phyloP scores from a whole-genome alignment of 2,888 invertebrate species.

The Phytoseiulus persimilis region DNA sequence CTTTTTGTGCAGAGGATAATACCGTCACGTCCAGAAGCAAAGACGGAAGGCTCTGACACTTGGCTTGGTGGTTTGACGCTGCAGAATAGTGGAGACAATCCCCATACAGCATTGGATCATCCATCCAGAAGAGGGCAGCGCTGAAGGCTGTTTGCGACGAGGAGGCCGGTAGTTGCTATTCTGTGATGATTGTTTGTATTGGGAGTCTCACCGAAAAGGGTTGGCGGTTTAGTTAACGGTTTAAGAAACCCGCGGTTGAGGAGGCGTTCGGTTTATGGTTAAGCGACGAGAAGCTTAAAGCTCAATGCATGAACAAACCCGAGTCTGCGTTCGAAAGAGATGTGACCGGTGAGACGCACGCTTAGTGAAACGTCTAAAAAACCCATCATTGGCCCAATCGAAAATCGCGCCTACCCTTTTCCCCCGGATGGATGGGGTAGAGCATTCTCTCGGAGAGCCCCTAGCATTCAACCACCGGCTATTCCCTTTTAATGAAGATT shows the following conservation, averaged over 20 bases:
- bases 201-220: background rate
- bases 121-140: background rate
- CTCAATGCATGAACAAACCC: no score
- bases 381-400: no score
- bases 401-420: no score
- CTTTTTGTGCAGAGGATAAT: background rate
- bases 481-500: no score
- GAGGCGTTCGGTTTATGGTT: background rate
- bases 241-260: background rate
- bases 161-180: background rate
- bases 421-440: no score
- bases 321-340: no score
- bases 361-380: no score
- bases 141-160: background rate
- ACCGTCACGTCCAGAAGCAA: background rate
- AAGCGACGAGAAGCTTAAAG: background rate
- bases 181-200: background rate
- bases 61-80: background rate
- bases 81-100: background rate
- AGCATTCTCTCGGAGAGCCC: no score
- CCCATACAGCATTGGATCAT: background rate
- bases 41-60: background rate
- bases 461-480: no score
- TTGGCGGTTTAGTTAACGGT: conserved; percentile 5
- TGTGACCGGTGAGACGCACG: no score